Base-by-base conservation (phyloP, 2,888 invertebrate genomes). In the Tetropium fuscum region DNA sequence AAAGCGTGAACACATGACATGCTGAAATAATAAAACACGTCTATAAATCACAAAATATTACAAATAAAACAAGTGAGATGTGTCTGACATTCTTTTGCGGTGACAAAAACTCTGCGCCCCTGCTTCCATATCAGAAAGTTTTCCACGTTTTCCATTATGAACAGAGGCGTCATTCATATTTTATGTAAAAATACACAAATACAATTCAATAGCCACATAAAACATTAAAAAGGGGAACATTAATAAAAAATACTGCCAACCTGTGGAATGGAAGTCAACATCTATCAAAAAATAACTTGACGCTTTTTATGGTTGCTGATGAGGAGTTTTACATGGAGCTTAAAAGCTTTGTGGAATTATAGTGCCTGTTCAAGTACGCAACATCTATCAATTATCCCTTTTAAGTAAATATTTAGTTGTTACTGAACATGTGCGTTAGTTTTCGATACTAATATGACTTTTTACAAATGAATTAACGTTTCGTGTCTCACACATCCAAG, bases 251-350 rank as follows among this genome's bases (percentile, higher is more conserved):
- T 59, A 57, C 58, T 66, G 68, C 68, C 70, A 70, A 65, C 68
- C 67, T 68, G 66, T 68, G 66, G 68, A 68, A 70, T 70, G 60
- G 65, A 66, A 67, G 68, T 65, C 68, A 58, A 54, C 69, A 64
- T 69, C 58, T 48, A 69, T 68, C 68, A 70, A 55, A 64, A 44
- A 56, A 44, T 22, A 58, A 40, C 40, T 16, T 48, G 58, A 47
- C 49, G 32, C 34, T 58, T 53, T 55, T 53, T 53, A 47, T 47
- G 53, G 41, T 45, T 58, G 53, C 43, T 25, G 40, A 27, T 40
- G 51, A 40, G 19, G 10, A 40, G 38, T 25, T 51, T 51, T 25
- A 45, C 40, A 57, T 49, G 38, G 30, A 41, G 41, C 41, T 53
- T 53, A 36, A 53, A 53, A 53, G 44, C 53, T n/a, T 20, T 36